These are phyloP conservation scores for Hybognathus amarus DNA, from an alignment of 2,797 vertebrate species.

Conservation along the genomic window DNA sequence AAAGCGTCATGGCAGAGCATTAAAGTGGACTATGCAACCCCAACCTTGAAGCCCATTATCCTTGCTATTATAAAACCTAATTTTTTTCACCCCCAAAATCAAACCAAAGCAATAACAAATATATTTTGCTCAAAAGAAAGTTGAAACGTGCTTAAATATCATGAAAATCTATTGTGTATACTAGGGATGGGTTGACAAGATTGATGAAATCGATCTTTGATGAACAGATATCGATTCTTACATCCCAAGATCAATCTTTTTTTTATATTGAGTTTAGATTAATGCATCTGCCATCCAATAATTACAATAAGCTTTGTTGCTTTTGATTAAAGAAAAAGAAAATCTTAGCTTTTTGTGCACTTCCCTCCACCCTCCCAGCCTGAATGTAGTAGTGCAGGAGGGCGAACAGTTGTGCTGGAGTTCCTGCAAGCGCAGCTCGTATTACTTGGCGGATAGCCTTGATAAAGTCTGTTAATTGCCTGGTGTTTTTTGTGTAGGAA, in stretches of 20 bases:
- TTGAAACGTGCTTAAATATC: background rate
- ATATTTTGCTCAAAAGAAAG: no score
- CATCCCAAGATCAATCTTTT: background rate
- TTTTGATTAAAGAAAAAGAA: background rate
- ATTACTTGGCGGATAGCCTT: background rate
- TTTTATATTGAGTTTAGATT: background rate
- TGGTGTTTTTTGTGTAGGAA: constrained; percentile 82
- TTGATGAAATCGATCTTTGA: background rate
- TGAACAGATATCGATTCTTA: background rate
- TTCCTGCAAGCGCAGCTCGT: background rate
- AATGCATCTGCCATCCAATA: background rate
- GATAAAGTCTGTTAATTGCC: background rate
- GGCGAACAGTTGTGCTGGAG: background rate
- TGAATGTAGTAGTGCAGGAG: no score
- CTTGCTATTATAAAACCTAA: background rate
- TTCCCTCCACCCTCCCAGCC: no score
- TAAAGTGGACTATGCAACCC: background rate
- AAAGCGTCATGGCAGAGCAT: no score
- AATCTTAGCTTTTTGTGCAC: background rate
- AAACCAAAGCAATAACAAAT: background rate
- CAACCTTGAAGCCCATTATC: background rate
- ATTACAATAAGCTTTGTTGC: constrained; percentile 1
- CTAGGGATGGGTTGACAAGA: background rate
- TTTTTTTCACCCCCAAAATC: background rate
- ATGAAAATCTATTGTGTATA: background rate